These are phyloP conservation scores for Notechis scutatus DNA, from an alignment of 2,113 vertebrate genomes.

Conservation along the genomic window DNA sequence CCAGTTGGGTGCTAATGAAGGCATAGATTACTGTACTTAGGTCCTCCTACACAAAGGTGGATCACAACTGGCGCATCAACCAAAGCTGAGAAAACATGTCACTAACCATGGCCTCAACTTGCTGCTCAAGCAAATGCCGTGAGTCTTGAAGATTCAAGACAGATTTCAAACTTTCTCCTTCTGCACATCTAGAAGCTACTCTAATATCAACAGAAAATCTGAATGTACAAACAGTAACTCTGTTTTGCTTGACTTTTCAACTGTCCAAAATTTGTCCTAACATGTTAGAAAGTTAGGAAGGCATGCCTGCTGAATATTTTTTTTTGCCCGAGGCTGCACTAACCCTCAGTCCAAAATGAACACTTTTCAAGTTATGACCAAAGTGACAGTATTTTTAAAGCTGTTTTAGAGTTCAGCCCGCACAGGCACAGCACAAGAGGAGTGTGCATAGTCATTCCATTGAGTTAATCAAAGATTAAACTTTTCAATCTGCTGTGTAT, in stretches of 20 bases:
- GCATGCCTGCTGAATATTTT: not conserved
- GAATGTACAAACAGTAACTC: not conserved
- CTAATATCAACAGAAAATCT: not conserved
- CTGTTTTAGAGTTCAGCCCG: not conserved
- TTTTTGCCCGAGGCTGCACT: not conserved
- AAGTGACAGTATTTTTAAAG: not conserved
- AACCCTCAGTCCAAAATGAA: not conserved
- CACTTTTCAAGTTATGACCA: not conserved
- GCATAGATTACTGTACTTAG: not conserved
- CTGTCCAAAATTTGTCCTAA: not conserved
- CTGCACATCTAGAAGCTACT: not conserved
- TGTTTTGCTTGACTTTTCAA: not conserved
- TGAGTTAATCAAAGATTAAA: not conserved
- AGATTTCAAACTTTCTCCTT: not conserved
- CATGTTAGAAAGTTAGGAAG: not conserved
- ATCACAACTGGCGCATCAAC: not conserved
- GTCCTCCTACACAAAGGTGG: not conserved
- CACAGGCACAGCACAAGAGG: not conserved
- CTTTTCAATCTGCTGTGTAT: not conserved
- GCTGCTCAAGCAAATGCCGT: not conserved
- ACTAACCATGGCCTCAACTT: not conserved
- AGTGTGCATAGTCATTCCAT: not conserved
- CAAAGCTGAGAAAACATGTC: not conserved
- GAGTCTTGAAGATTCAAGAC: not conserved
- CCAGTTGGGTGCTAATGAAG: not conserved